Evolutionary conservation across 2,888 invertebrate genomes (phyloP).

Genomic region (Lumbricus terrestris): DNA sequence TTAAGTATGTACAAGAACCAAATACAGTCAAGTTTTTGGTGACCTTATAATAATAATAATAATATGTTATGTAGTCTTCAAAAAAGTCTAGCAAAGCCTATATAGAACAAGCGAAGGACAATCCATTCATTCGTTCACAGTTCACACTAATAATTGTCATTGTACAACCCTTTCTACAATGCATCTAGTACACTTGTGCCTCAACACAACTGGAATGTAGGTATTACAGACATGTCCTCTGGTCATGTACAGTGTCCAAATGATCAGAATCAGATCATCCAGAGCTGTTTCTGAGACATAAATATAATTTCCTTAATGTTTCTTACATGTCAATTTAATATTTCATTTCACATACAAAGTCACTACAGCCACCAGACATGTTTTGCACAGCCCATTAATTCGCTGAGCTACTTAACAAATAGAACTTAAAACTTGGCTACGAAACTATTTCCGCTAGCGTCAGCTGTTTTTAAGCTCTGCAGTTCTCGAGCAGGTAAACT

Average conservation of each 20-base stretch:
- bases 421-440: too few species aligned
- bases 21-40: not conserved
- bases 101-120: not conserved
- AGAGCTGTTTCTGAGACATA: not conserved
- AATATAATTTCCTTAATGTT: not conserved
- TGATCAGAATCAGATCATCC: not conserved
- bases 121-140: not conserved
- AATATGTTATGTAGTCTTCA: not conserved
- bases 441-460: too few species aligned
- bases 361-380: not conserved
- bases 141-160: not conserved
- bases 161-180: not conserved
- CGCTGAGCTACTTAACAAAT: too few species aligned
- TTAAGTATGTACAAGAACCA: not conserved
- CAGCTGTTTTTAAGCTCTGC: too few species aligned
- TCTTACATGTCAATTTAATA: not conserved
- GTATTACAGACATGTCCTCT: not conserved
- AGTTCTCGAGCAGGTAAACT: too few species aligned
- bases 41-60: too few species aligned
- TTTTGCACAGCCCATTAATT: too few species aligned
- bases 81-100: not conserved
- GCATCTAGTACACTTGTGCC: not conserved
- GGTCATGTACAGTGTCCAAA: not conserved
- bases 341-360: not conserved
- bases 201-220: not conserved